Evolutionary conservation across 2,888 invertebrate species (phyloP), one percentile per base, ranked within the genome.

Genomic region (Nasonovia ribisnigri): DNA sequence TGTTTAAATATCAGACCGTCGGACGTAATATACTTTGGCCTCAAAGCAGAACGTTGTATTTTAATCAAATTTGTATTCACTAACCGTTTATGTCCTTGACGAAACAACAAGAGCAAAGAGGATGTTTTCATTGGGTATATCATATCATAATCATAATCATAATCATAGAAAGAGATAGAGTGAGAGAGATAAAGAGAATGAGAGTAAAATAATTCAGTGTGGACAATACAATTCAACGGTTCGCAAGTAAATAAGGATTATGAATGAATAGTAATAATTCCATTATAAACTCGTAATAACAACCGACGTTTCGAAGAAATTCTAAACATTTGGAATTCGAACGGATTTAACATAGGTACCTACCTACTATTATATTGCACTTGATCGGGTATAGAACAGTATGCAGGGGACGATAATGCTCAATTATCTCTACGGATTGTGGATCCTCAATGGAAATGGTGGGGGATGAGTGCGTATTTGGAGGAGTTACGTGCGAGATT

Each of bases 11-110:
- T 11, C 5, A 67, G n/a, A 67, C 13, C 16, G 67, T 67, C n/a
- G n/a, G 67, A 67, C 16, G 16, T 6, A 11, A 16, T 67, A 57
- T 57, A 57, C 57, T 77, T 36, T 2, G 8, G 36, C 3, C 36
- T 36, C 20, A 77, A 36, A 24, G 36, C 20, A 77, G 6, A 77
- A 43, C 20, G 20, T 91, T 84, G 26, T 48, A 51, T 91, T 91
- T 84, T 51, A 54, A 54, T 91, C n/a, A 26, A 36, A n/a, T 86
- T 86, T 46, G 57, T 92, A 36, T 86, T 36, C 86, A 91, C 29
- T 84, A 54, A 48, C 26, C 24, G 29, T 54, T 54, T 51, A 20
- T 10, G 54, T 84, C 26, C 8, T 54, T 24, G 13, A 43, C 11
- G 54, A 91, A 90, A 46, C 67, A 20, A 1, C 42, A 43, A 48